Conservation (phyloP, 2,113 vertebrate species). For the Phyllostomus discolor region DNA sequence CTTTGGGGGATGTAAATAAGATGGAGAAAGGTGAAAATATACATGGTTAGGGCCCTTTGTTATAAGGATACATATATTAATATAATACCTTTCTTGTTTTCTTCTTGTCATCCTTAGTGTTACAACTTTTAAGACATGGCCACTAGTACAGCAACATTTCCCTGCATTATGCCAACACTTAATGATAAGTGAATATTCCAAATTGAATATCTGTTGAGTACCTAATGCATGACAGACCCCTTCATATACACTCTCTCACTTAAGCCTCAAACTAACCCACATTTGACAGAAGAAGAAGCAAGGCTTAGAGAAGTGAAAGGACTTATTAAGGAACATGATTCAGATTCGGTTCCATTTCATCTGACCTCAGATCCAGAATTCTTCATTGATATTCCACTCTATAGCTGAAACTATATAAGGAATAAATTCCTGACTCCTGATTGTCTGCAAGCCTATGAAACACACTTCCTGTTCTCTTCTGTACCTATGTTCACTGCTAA, state of each 20-base stretch:
- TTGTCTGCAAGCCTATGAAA: neutral
- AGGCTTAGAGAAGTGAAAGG: neutral
- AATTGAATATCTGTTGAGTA: neutral
- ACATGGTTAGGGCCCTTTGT: neutral
- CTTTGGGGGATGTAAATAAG: neutral
- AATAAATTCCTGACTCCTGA: neutral
- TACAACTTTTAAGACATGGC: neutral
- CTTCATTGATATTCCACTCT: neutral
- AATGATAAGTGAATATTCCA: neutral
- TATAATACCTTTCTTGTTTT: neutral
- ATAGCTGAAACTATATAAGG: neutral
- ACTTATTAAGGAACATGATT: neutral
- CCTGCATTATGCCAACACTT: neutral
- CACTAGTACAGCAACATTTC: neutral
- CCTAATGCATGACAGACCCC: neutral
- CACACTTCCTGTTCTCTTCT: neutral
- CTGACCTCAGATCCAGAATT: constrained; percentile 5
- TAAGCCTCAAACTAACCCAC: neutral
- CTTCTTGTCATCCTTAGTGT: neutral
- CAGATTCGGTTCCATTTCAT: neutral
- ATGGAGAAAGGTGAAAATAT: neutral
- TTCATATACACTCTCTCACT: neutral
- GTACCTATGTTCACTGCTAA: neutral
- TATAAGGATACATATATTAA: neutral
- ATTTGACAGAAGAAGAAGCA: neutral